Base-by-base conservation (phyloP, 2,888 invertebrate species). In the Cacoxenus indagator region DNA sequence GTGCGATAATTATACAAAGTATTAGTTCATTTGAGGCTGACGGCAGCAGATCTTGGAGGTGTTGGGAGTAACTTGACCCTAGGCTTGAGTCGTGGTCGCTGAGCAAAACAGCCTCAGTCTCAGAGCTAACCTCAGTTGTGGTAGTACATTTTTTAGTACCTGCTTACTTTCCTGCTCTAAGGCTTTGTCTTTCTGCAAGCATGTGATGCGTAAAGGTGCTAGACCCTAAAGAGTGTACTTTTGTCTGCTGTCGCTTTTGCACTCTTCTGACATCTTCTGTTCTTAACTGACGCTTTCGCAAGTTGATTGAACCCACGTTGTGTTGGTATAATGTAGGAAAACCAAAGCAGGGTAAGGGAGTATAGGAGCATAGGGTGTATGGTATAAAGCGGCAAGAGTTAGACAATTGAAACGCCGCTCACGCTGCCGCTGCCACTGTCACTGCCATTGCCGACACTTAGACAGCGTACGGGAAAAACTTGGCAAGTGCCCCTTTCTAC, bases 181-280 rank as follows among this genome's bases (percentile, higher is more conserved):
- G n/a, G 51, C 22, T 9, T 19, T 37, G 57, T 57, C 27, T 55
- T 55, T 11, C 26, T 26, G n/a, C n/a, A 26, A 55, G 59, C 26
- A 73, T 75, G 76, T 80, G 84, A 84, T 85, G 85, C 85, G 85
- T 85, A 83, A 85, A 85, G 85, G 85, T 85, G 85, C 78, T 77
- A 83, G 82, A 77, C 75, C 65, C 24, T 45, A 51, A 54, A 19
- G 5, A 19, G 9, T 19, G 0, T 22, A 1, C 19, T 51, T 22
- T 9, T 22, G 9, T 27, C 37, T 43, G 6, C 5, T 27, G n/a
- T 29, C n/a, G 48, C 45, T 5, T 37, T 5, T 37, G 14, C 14
- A 75, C 75, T 5, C 59, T 37, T 59, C 31, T 14, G 59, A 29
- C 29, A n/a, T 9, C 24, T 45, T 46, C 46, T 64, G 17, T 43